phyloP scores from a whole-genome alignment of 1,140 invertebrate species.

The Lineus longissimus region DNA sequence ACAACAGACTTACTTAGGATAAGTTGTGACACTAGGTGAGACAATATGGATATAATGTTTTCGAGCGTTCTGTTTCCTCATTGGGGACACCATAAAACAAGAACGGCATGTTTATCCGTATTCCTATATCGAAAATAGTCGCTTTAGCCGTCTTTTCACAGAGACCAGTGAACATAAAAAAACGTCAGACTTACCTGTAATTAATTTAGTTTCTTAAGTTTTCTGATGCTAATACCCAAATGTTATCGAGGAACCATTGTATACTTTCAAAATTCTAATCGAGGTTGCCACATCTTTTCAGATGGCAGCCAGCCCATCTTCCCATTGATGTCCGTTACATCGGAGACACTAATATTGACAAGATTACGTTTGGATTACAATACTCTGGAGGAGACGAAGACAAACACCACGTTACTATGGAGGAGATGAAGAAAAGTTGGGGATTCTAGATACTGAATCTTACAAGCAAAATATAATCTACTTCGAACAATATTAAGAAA shows the following conservation, averaged over 20 bases:
- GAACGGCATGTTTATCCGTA: neutral
- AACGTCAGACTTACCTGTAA: too few species aligned
- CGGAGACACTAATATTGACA: conserved; percentile 18
- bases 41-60: neutral
- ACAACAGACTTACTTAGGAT: conserved; percentile 29
- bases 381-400: conserved; percentile 13
- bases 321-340: conserved; percentile 32
- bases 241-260: neutral
- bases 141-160: too few species aligned
- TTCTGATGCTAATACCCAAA: too few species aligned
- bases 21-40: conserved; percentile 37
- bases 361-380: conserved; percentile 30
- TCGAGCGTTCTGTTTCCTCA: neutral
- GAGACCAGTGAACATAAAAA: too few species aligned
- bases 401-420: conserved; percentile 25
- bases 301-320: conserved; percentile 38
- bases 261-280: neutral
- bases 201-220: too few species aligned
- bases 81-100: neutral
- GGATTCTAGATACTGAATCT: too few species aligned
- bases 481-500: too few species aligned
- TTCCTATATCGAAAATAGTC: too few species aligned
- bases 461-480: too few species aligned
- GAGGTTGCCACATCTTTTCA: conserved; percentile 8
- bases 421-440: conserved; percentile 30